A percentile compares a stretch with the other conserved stretches of the same genome.
Conservation (phyloP, 2,113 vertebrate species). For the Typhlomys cinereus region DNA sequence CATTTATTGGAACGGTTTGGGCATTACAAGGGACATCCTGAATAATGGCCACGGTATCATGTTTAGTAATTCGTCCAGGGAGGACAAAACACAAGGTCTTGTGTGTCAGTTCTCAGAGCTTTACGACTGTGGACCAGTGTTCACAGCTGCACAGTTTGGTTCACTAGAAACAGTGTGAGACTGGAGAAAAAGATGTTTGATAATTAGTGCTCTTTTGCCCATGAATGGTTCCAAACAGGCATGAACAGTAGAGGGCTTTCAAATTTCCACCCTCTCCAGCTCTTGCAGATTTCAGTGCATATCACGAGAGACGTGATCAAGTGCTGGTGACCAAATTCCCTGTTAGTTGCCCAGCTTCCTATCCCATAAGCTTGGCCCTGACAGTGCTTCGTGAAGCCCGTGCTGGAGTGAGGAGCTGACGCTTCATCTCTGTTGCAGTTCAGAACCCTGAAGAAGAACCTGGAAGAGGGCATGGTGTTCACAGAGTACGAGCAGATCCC, state of each 20-base stretch:
- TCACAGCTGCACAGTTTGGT: not conserved
- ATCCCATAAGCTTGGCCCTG: rapidly evolving
- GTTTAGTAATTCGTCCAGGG: not conserved
- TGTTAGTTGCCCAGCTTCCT: not conserved
- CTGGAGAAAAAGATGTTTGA: not conserved
- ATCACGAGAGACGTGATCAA: not conserved
- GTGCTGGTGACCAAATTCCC: rapidly evolving
- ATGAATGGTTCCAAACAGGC: not conserved
- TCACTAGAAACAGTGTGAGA: not conserved
- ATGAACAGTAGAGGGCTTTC: not conserved
- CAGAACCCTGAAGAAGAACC: conserved; percentile 91
- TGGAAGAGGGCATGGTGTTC: conserved; percentile 95
- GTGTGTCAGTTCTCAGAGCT: not conserved
- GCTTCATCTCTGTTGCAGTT: conserved; percentile 84
- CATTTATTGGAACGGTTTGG: not conserved
- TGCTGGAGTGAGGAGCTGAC: not conserved
- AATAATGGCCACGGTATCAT: not conserved
- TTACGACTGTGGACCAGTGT: not conserved
- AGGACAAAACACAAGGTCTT: not conserved
- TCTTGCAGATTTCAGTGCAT: not conserved
- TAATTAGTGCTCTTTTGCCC: not conserved
- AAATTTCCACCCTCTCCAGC: not conserved
- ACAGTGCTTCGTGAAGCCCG: not conserved
- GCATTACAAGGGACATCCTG: not conserved
- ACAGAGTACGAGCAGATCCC: conserved; percentile 95